Percentiles rank a stretch among this genome's conserved stretches.
phyloP scores from a whole-genome alignment of 2,888 invertebrate genomes.

The Polydrusus tereticollis region DNA sequence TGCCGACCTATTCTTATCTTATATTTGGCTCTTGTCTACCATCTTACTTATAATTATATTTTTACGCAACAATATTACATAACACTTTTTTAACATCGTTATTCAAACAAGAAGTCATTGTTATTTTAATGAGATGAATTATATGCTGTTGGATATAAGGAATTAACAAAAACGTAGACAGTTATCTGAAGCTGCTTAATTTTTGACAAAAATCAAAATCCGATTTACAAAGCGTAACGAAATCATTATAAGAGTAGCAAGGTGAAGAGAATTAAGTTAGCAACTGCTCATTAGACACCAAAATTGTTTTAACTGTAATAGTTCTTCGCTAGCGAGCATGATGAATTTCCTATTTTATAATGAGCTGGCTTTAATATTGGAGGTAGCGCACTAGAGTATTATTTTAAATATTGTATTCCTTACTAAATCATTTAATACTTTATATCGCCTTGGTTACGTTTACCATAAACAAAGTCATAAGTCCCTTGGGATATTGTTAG shows the following conservation, averaged over 20 bases:
- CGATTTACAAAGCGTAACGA: conserved; percentile 11
- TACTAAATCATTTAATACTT: too few relatives aligned
- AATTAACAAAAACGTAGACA: not conserved
- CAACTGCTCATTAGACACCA: conserved; percentile 18
- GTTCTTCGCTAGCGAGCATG: not conserved
- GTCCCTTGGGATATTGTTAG: too few relatives aligned
- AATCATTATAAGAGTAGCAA: conserved; percentile 10
- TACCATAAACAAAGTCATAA: too few relatives aligned
- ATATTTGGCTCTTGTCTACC: not conserved
- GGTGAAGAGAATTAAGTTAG: conserved; percentile 12
- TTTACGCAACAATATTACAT: not conserved
- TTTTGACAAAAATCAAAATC: conserved; percentile 8
- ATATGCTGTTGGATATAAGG: not conserved
- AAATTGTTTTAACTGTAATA: conserved; percentile 15
- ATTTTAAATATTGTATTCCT: too few relatives aligned
- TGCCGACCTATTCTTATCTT: too few relatives aligned
- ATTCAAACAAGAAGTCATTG: not conserved
- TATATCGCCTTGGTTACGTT: too few relatives aligned
- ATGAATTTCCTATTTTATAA: conserved; percentile 15
- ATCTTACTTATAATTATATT: not conserved
- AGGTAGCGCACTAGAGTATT: too few relatives aligned
- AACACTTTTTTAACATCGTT: not conserved
- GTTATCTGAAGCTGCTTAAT: not conserved
- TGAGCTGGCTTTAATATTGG: not conserved
- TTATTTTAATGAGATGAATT: not conserved